Percentiles rank a stretch among this genome's conserved stretches.
These are phyloP conservation scores for Trachelus tabidus DNA, from an alignment of 2,888 invertebrate species.

Conservation along the genomic window DNA sequence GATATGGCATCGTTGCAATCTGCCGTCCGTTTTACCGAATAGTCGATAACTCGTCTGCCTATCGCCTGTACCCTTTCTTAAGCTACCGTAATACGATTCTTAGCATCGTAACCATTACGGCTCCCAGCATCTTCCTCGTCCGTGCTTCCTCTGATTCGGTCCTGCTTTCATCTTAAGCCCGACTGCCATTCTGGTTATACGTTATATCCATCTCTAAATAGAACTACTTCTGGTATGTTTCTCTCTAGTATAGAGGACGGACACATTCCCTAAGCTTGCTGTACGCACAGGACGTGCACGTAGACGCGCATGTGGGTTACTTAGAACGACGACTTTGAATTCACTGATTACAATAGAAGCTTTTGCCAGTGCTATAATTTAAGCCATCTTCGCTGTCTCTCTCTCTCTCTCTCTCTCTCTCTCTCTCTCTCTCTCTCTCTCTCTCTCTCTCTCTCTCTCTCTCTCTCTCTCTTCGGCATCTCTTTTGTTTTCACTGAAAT, in stretches of 20 bases:
- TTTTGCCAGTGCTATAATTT: background rate
- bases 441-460: no score
- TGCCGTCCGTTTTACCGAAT: background rate
- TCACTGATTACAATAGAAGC: background rate
- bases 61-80: no score
- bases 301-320: background rate
- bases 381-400: background rate
- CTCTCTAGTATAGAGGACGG: background rate
- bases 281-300: background rate
- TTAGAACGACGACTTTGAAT: background rate
- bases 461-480: no score
- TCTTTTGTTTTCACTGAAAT: background rate
- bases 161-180: background rate
- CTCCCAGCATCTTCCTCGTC: background rate
- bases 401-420: no score
- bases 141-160: background rate
- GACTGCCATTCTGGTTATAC: background rate
- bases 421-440: no score
- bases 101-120: background rate
- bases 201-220: background rate
- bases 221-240: background rate
- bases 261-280: background rate
- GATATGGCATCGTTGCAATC: background rate
- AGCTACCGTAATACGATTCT: background rate
- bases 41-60: background rate